Evolutionary conservation across 1,140 invertebrate genomes (phyloP), one percentile per base, ranked within the genome.

Genomic region (Bacillus rossius): DNA sequence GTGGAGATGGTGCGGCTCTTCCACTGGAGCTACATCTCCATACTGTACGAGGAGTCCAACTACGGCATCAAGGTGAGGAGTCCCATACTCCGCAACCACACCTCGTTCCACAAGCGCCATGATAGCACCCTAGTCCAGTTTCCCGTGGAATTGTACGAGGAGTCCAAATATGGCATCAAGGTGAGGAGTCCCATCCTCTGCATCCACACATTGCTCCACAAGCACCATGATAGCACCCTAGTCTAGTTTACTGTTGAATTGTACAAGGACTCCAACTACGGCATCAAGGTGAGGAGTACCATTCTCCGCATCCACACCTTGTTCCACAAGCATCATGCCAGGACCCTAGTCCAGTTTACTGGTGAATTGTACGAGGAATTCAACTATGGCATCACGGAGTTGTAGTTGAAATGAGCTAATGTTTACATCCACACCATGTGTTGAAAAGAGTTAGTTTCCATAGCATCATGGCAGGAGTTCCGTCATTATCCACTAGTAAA

Each of bases 171-270:
- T 66, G 94, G 95, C 2, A 92, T 94, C 42, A 94, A 96, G 86
- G 94, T 96, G 73, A 26, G 29, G 5, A 34, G 29, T 34, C 29
- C 29, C 29, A 34, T 34, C 29, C 29, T 92, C 71, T 98, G 97
- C 73, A 88, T 91, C 1, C 78, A 94, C 29, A 98, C 95, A 1
- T 96, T 98, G 65, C 94, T 94, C 0, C 96, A 92, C 1, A 94
- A 98, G 74, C 87, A 91, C 66, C 88, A 96, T 75, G 29, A 7
- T 10, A 7, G 5, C 29, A 34, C 10, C 29, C 29, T n/a, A n/a
- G n/a, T n/a, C n/a, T n/a, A n/a, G n/a, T n/a, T n/a, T n/a, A n/a
- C 94, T 97, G 76, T 94, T 95, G 1, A 88, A 92, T 87, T 98
- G 51, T 97, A 97, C 19, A 94, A 98, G 75, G 94, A 98, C 72